Evolutionary conservation across 2,888 invertebrate species (phyloP).

Genomic region (Parnassius orleans): DNA sequence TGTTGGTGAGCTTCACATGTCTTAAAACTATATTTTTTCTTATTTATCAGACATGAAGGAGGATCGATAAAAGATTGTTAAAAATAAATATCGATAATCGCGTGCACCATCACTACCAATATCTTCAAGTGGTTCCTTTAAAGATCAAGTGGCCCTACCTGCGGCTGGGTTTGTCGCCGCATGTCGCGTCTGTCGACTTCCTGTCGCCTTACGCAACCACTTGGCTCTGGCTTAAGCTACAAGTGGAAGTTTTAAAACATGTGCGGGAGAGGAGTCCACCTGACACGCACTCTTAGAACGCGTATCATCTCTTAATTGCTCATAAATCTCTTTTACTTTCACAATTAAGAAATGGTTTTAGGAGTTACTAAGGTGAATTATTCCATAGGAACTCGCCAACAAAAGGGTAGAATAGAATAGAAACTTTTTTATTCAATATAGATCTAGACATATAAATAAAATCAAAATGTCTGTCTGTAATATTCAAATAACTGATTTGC

Average conservation of each 20-base stretch:
- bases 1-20: too few relatives aligned
- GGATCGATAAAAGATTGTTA: too few relatives aligned
- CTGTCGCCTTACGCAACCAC: slow-evolving; percentile 4
- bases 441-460: too few relatives aligned
- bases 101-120: not conserved
- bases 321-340: not conserved
- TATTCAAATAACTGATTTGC: too few relatives aligned
- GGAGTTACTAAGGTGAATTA: too few relatives aligned
- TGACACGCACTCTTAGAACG: not conserved
- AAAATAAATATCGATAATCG: not conserved
- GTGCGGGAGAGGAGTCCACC: not conserved
- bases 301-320: not conserved
- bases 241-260: slow-evolving; percentile 2
- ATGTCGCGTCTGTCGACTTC: not conserved
- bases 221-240: not conserved
- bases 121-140: slow-evolving; percentile 7
- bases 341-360: too few relatives aligned
- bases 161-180: not conserved
- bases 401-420: too few relatives aligned
- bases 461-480: too few relatives aligned
- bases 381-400: too few relatives aligned
- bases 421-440: too few relatives aligned
- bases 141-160: slow-evolving; percentile 10
- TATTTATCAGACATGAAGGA: too few relatives aligned
- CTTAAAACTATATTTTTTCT: too few relatives aligned